A percentile compares a stretch with the other conserved stretches of the same genome.
Evolutionary conservation across 2,797 vertebrate species (phyloP).

Genomic region (Notamacropus eugenii): DNA sequence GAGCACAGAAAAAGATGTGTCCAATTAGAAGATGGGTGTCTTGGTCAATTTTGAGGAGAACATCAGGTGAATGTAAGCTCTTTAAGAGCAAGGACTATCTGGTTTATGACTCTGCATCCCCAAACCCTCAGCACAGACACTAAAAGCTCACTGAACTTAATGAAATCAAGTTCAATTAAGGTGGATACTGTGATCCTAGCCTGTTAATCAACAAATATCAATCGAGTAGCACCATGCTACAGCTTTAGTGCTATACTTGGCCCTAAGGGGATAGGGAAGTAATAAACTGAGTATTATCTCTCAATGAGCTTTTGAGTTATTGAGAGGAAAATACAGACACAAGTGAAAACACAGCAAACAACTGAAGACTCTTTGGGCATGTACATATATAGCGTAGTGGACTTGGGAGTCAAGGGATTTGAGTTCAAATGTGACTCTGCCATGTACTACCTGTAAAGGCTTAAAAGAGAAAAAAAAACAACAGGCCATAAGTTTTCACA

Average conservation of each 20-base stretch:
- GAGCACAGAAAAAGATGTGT: neutral
- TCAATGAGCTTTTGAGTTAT: neutral
- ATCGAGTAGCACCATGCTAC: neutral
- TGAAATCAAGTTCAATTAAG: neutral
- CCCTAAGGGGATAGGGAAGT: no score
- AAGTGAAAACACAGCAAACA: neutral
- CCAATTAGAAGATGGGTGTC: neutral
- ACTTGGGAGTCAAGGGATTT: neutral
- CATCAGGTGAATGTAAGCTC: neutral
- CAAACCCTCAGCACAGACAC: neutral
- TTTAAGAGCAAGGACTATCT: neutral
- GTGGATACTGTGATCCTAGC: neutral
- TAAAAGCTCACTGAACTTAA: neutral
- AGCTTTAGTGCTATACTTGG: neutral
- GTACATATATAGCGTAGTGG: neutral
- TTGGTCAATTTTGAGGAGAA: neutral
- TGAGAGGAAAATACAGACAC: neutral
- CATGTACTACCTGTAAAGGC: neutral
- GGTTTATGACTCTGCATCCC: neutral
- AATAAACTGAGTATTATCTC: neutral
- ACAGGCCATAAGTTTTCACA: neutral
- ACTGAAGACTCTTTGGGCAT: neutral
- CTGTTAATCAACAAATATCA: neutral
- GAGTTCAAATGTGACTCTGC: neutral
- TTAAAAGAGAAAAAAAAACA: neutral